Evolutionary conservation across 2,888 invertebrate genomes (phyloP).

Genomic region (Myopa tessellatipennis): DNA sequence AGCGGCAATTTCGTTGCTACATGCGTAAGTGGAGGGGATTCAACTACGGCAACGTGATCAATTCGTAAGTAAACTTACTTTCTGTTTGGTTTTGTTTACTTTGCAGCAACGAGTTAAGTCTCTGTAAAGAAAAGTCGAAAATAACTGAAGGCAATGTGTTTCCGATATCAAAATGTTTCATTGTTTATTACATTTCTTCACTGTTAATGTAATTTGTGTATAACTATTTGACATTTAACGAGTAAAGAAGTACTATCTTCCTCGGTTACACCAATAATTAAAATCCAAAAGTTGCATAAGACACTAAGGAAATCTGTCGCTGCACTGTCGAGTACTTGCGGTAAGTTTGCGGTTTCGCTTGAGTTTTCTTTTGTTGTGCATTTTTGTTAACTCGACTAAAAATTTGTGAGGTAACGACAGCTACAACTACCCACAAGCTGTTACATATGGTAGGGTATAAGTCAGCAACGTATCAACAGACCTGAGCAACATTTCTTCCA

Average conservation of each 20-base stretch:
- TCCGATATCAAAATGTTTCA: no score
- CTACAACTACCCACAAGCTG: conserved; percentile 45
- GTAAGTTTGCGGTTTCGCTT: background rate
- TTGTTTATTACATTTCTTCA: no score
- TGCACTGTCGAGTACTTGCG: background rate
- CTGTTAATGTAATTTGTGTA: no score
- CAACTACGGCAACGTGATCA: no score
- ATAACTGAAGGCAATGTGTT: no score
- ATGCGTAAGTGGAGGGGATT: no score
- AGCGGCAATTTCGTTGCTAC: no score
- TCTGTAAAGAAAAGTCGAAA: no score
- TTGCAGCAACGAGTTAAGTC: no score
- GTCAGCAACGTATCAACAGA: conserved; percentile 2
- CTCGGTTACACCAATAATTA: background rate
- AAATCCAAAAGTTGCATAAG: conserved; percentile 23
- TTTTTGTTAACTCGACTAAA: conserved; percentile 16
- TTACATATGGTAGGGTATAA: conserved; percentile 33
- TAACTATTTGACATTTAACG: no score
- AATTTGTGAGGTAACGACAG: conserved; percentile 45
- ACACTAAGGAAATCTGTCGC: background rate
- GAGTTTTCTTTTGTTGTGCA: conserved; percentile 16
- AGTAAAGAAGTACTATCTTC: background rate
- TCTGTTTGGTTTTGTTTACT: no score
- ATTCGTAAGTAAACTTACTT: no score
- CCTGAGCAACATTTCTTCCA: background rate